These are phyloP conservation scores for Muscina levida DNA, from an alignment of 2,888 invertebrate species.

Conservation along the genomic window DNA sequence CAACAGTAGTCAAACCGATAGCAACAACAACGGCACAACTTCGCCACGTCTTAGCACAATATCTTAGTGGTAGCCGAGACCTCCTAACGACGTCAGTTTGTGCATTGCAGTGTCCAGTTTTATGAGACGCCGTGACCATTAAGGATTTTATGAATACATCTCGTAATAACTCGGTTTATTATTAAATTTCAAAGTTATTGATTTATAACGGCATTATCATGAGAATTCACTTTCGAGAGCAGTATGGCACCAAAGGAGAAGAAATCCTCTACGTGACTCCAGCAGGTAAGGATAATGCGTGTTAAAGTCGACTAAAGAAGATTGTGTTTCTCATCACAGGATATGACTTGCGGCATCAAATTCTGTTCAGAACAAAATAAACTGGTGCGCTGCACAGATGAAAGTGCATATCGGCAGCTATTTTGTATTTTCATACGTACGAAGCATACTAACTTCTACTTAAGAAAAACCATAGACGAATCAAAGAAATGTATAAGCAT, in stretches of 20 bases:
- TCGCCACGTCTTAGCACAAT: neutral
- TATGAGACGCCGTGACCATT: no score
- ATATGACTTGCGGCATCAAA: no score
- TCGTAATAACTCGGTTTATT: neutral
- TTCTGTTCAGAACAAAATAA: neutral
- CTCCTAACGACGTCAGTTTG: no score
- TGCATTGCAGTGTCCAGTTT: no score
- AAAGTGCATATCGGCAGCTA: no score
- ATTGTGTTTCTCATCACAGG: conserved; percentile 27
- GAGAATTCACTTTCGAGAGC: conserved; percentile 80
- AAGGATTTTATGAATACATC: neutral
- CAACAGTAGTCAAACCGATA: neutral
- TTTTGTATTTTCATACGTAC: no score
- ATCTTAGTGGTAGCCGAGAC: neutral
- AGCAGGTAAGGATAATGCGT: conserved; percentile 75
- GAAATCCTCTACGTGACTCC: conserved; percentile 80
- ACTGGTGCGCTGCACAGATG: no score
- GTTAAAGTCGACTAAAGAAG: no score
- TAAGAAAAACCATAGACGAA: no score
- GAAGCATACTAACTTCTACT: no score
- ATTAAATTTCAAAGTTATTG: neutral
- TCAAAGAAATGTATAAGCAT: no score
- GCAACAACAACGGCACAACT: conserved; percentile 1
- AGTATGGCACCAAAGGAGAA: conserved; percentile 79
- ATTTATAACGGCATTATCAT: conserved; percentile 66